Evolutionary conservation across 2,888 invertebrate species (phyloP).

Genomic region (Cephus pygmeus): DNA sequence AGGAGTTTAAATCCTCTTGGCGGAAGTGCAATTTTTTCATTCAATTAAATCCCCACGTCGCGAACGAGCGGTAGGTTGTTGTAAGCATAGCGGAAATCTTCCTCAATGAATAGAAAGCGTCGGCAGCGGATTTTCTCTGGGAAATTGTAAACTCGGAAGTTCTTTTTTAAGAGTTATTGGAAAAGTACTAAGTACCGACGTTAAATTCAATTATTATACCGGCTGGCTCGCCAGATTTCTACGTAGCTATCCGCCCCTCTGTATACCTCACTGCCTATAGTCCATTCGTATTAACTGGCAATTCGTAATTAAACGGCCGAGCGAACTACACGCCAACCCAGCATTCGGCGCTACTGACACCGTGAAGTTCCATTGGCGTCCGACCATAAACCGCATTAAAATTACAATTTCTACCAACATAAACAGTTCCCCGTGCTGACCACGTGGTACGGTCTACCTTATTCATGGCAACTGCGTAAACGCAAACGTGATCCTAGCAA

Average conservation of each 20-base stretch:
- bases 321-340: not conserved
- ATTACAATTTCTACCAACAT: too few species aligned
- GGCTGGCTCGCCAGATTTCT: not conserved
- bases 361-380: too few species aligned
- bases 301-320: conserved; percentile 31
- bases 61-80: not conserved
- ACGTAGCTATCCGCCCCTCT: not conserved
- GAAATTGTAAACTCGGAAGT: conserved; percentile 4
- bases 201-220: conserved; percentile 7
- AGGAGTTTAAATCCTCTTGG: not conserved
- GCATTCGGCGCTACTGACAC: too few species aligned
- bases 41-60: not conserved
- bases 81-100: too few species aligned
- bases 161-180: not conserved
- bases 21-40: conserved; percentile 1
- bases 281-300: conserved; percentile 33
- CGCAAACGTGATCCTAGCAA: too few species aligned
- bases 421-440: too few species aligned
- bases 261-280: not conserved
- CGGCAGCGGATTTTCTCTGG: not conserved
- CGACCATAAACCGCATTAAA: too few species aligned
- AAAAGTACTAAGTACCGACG: conserved; percentile 2
- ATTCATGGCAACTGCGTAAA: too few species aligned
- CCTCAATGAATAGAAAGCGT: not conserved
- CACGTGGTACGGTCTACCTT: too few species aligned